A percentile compares a stretch with the other conserved stretches of the same genome.
These are phyloP conservation scores for Sebastes miniatus DNA, from an alignment of 2,797 vertebrate species.

Conservation along the genomic window DNA sequence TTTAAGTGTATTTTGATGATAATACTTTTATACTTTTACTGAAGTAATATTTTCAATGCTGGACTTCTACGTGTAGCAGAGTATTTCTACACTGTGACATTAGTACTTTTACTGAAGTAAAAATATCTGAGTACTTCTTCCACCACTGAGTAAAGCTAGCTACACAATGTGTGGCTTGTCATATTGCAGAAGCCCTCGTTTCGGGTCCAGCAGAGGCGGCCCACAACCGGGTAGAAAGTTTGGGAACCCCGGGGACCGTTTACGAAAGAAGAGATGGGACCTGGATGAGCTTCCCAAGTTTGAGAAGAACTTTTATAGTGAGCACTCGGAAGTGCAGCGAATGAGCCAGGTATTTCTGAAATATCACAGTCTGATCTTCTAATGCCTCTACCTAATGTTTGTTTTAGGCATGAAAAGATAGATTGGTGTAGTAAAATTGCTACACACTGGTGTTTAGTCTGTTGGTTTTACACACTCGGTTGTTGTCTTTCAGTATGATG, in stretches of 20 bases:
- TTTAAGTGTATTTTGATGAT: too few species aligned
- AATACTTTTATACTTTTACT: too few species aligned
- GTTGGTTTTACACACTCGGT: neutral
- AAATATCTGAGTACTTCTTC: too few species aligned
- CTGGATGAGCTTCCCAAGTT: conserved; percentile 93
- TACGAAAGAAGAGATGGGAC: conserved; percentile 96
- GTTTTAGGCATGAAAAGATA: neutral
- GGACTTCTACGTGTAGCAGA: too few species aligned
- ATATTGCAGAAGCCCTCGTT: conserved; percentile 73
- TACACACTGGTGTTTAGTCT: neutral
- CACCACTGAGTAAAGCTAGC: neutral
- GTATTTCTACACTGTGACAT: too few species aligned
- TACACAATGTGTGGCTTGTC: neutral
- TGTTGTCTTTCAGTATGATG: conserved; percentile 83
- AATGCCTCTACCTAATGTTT: neutral
- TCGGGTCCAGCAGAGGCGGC: conserved; percentile 84
- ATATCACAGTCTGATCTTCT: neutral
- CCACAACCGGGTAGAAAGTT: conserved; percentile 88
- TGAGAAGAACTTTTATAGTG: conserved; percentile 96
- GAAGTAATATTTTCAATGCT: too few species aligned
- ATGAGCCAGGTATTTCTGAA: conserved; percentile 82
- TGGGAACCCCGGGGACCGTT: conserved; percentile 93
- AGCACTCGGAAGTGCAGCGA: conserved; percentile 89
- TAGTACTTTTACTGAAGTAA: too few species aligned
- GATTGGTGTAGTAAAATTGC: neutral